A percentile compares a stretch with the other conserved stretches of the same genome.
These are phyloP conservation scores for Peribatodes rhomboidaria DNA, from an alignment of 2,888 invertebrate species.

Conservation along the genomic window DNA sequence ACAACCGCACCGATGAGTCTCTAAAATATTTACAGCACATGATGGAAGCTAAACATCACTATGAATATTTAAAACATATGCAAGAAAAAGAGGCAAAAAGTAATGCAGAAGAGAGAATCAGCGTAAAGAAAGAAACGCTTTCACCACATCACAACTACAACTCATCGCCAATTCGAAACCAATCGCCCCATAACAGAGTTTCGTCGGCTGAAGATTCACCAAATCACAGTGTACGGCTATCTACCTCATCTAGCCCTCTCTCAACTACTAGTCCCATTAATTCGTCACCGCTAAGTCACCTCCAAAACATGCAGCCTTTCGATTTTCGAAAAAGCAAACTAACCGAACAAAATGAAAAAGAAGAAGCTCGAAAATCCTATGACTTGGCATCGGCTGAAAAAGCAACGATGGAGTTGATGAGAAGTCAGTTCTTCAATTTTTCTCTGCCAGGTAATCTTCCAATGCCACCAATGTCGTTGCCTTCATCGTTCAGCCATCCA, in stretches of 20 bases:
- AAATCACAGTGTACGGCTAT: constrained; percentile 71
- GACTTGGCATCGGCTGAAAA: constrained; percentile 72
- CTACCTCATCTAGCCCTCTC: constrained; percentile 81
- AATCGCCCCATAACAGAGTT: constrained; percentile 67
- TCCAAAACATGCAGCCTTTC: constrained; percentile 98
- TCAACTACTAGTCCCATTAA: constrained; percentile 87
- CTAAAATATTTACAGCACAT: constrained; percentile 79
- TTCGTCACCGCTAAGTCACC: constrained; percentile 93
- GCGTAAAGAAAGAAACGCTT: constrained; percentile 69
- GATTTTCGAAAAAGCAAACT: constrained; percentile 91
- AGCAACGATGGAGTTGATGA: constrained; percentile 87
- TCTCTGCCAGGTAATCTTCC: constrained; percentile 86
- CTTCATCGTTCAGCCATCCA: constrained; percentile 86
- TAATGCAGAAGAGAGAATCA: constrained; percentile 54
- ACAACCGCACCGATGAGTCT: constrained; percentile 73
- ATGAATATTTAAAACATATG: constrained; percentile 75
- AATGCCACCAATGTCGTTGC: constrained; percentile 85
- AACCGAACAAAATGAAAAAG: constrained; percentile 69
- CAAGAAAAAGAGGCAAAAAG: constrained; percentile 71
- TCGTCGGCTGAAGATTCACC: constrained; percentile 78
- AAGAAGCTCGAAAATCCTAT: constrained; percentile 81
- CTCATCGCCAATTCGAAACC: constrained; percentile 63
- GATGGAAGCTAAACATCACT: constrained; percentile 79
- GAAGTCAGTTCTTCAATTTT: constrained; percentile 88
- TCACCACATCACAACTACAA: constrained; percentile 66